phyloP scores from a whole-genome alignment of 2,113 vertebrate genomes.

The Dipodomys merriami region DNA sequence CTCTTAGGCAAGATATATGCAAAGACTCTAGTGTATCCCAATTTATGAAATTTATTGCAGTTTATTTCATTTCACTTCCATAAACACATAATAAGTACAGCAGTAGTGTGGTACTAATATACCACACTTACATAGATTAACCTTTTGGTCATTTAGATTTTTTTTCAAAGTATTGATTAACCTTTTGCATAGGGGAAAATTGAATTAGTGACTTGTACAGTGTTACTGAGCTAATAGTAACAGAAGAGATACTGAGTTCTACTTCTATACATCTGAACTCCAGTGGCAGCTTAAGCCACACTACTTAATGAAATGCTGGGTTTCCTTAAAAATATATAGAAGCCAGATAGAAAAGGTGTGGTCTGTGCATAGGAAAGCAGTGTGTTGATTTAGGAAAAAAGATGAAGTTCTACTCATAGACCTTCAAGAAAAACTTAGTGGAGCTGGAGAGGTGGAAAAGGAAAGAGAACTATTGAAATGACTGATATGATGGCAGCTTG shows the following conservation, averaged over 20 bases:
- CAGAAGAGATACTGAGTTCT: not conserved
- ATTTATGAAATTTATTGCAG: not conserved
- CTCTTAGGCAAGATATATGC: not conserved
- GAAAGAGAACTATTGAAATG: constrained; percentile 19
- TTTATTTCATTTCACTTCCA: constrained; percentile 28
- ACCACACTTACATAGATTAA: not conserved
- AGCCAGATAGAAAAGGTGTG: not conserved
- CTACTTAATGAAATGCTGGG: not conserved
- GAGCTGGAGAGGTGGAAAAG: not conserved
- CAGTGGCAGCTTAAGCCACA: not conserved
- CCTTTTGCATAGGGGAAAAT: not conserved
- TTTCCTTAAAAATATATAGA: not conserved
- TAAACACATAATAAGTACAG: not conserved
- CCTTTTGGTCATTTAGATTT: constrained; percentile 12
- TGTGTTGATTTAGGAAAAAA: not conserved
- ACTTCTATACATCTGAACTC: not conserved
- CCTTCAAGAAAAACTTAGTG: constrained; percentile 30
- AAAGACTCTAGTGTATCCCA: not conserved
- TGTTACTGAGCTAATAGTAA: not conserved
- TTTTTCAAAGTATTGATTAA: not conserved
- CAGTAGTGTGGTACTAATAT: too few species aligned
- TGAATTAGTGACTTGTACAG: not conserved
- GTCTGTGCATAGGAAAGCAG: not conserved
- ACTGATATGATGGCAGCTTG: not conserved
- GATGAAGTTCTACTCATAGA: not conserved